These are phyloP conservation scores for Zygothrica quintamaculata DNA, from an alignment of 2,888 invertebrate genomes.

Conservation along the genomic window DNA sequence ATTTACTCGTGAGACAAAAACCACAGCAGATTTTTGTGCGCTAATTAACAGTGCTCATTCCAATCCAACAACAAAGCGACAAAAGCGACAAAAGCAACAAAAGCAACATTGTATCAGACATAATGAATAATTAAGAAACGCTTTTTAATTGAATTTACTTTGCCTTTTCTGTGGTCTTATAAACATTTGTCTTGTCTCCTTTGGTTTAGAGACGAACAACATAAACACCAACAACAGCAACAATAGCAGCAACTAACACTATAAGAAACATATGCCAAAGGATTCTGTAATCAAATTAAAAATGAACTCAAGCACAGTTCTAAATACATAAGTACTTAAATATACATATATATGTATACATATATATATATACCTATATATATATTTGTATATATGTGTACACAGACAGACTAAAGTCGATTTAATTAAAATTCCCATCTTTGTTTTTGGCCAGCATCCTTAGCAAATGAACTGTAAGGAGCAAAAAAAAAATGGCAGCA, in stretches of 20 bases:
- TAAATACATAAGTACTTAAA: constrained; percentile 38
- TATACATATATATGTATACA: constrained; percentile 27
- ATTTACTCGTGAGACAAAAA: constrained; percentile 37
- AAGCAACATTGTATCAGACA: constrained; percentile 44
- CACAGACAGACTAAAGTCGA: constrained; percentile 40
- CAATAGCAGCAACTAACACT: too few species aligned
- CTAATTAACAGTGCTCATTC: constrained; percentile 62
- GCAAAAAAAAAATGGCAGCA: constrained; percentile 11
- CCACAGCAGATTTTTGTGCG: constrained; percentile 60
- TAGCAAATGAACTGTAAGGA: constrained; percentile 57
- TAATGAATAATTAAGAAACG: constrained; percentile 77
- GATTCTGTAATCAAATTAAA: constrained; percentile 72
- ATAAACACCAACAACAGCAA: too few species aligned
- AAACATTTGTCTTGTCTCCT: constrained; percentile 18
- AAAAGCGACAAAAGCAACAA: constrained; percentile 1
- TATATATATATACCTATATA: constrained; percentile 31
- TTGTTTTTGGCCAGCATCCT: constrained; percentile 10
- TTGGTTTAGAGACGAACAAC: not conserved
- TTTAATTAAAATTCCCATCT: constrained; percentile 67
- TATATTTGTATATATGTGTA: constrained; percentile 15
- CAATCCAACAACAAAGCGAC: constrained; percentile 16
- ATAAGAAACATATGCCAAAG: constrained; percentile 59
- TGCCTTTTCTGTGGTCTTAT: constrained; percentile 16
- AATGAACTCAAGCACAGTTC: constrained; percentile 38
- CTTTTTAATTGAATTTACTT: constrained; percentile 75